A percentile compares a stretch with the other conserved stretches of the same genome.
These are phyloP conservation scores for Zosterops pallidus DNA, from an alignment of 2,113 vertebrate species.

Conservation along the genomic window DNA sequence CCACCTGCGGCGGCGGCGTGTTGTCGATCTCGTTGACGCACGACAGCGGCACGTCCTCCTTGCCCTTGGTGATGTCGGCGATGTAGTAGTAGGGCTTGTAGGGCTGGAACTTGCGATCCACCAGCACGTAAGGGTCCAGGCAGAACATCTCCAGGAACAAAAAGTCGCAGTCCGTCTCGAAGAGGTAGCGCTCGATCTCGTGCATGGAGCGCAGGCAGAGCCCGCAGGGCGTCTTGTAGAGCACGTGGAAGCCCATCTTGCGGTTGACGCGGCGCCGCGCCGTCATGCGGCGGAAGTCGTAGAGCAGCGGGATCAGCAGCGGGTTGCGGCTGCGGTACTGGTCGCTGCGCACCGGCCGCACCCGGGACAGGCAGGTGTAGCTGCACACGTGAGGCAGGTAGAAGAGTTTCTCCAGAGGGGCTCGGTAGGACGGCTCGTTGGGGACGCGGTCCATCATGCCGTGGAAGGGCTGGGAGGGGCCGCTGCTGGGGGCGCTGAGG, in stretches of 20 bases:
- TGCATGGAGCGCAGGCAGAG: slow-evolving; percentile 91
- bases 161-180: slow-evolving; percentile 90
- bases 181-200: slow-evolving; percentile 95
- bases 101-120: slow-evolving; percentile 93
- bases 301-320: slow-evolving; percentile 89
- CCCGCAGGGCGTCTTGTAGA: slow-evolving; percentile 95
- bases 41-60: slow-evolving; percentile 91
- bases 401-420: slow-evolving; percentile 92
- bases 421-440: slow-evolving; percentile 84
- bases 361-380: slow-evolving; percentile 82
- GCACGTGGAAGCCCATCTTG: slow-evolving; percentile 97
- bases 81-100: slow-evolving; percentile 94
- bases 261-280: slow-evolving; percentile 91
- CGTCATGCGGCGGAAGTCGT: slow-evolving; percentile 95
- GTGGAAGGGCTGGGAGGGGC: neutral
- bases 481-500: neutral
- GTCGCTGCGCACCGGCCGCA: slow-evolving; percentile 75
- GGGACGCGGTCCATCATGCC: slow-evolving; percentile 80
- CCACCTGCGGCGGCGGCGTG: slow-evolving; percentile 88
- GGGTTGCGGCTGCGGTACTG: slow-evolving; percentile 90
- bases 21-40: slow-evolving; percentile 97
- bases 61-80: slow-evolving; percentile 88
- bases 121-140: slow-evolving; percentile 94
- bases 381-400: slow-evolving; percentile 89
- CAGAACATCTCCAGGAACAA: slow-evolving; percentile 98